These are phyloP conservation scores for Chironomus tentans DNA, from an alignment of 2,888 invertebrate species.

Conservation along the genomic window DNA sequence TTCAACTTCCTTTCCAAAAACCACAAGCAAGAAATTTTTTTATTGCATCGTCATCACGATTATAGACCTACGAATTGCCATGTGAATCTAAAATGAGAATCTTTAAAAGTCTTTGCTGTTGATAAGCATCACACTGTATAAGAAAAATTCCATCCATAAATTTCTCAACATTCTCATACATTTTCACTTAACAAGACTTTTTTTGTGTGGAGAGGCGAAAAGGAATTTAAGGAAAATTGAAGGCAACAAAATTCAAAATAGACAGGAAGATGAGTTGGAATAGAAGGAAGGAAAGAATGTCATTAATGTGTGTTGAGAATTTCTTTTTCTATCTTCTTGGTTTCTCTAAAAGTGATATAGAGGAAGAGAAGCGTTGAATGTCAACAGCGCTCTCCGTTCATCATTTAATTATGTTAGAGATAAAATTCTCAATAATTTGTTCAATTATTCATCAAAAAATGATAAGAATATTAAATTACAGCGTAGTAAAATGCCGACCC, in stretches of 20 bases:
- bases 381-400: no score
- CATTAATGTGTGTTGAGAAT: neutral
- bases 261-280: neutral
- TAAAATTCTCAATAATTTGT: no score
- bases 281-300: neutral
- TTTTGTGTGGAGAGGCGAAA: no score
- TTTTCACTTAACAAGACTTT: neutral
- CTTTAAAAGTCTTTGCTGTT: neutral
- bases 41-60: neutral
- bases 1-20: neutral
- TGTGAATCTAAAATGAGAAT: slow-evolving; percentile 1
- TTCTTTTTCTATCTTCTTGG: no score
- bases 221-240: no score
- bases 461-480: no score
- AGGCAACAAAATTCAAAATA: neutral
- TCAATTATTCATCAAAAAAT: no score
- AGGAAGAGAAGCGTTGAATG: no score
- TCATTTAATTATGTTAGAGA: no score
- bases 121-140: neutral
- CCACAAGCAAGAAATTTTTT: neutral
- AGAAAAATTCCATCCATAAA: neutral
- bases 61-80: neutral
- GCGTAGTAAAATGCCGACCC: no score
- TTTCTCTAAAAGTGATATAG: no score
- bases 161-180: neutral